A percentile compares a stretch with the other conserved stretches of the same genome.
These are phyloP conservation scores for Nowickia ferox DNA, from an alignment of 2,888 invertebrate genomes.

Conservation along the genomic window DNA sequence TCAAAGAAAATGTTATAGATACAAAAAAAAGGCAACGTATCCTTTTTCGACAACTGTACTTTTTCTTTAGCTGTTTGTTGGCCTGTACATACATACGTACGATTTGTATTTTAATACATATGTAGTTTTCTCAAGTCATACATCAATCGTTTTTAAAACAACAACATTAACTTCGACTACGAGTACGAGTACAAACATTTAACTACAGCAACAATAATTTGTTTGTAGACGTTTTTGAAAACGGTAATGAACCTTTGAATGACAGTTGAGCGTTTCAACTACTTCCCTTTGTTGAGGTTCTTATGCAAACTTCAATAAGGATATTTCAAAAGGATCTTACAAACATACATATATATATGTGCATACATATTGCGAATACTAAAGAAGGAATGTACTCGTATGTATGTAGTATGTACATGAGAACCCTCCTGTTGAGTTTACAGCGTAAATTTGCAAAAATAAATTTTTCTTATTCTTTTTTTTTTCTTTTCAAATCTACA, in stretches of 20 bases:
- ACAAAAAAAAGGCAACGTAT: slow-evolving; percentile 5
- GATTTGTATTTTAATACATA: slow-evolving; percentile 41
- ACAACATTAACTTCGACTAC: neutral
- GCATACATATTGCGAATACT: neutral
- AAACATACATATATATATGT: neutral
- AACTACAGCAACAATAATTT: neutral
- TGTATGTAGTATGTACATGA: neutral
- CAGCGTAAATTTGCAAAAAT: slow-evolving; percentile 55
- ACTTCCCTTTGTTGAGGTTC: slow-evolving; percentile 32
- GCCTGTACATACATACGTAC: neutral
- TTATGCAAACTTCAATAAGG: slow-evolving; percentile 60
- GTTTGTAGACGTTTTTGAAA: slow-evolving; percentile 1
- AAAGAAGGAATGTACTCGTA: neutral
- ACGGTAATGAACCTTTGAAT: slow-evolving; percentile 55
- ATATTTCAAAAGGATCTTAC: slow-evolving; percentile 59
- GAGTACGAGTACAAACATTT: neutral
- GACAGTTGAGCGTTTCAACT: slow-evolving; percentile 51
- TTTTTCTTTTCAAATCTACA: slow-evolving; percentile 8
- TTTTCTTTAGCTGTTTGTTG: slow-evolving; percentile 6
- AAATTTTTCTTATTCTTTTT: slow-evolving; percentile 8
- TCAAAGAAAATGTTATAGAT: neutral
- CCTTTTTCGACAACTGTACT: slow-evolving; percentile 63
- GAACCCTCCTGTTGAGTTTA: slow-evolving; percentile 43
- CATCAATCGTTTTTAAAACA: slow-evolving; percentile 38
- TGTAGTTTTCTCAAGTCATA: slow-evolving; percentile 47